These are phyloP conservation scores for Cantharis rufa DNA, from an alignment of 2,888 invertebrate species.

Conservation along the genomic window DNA sequence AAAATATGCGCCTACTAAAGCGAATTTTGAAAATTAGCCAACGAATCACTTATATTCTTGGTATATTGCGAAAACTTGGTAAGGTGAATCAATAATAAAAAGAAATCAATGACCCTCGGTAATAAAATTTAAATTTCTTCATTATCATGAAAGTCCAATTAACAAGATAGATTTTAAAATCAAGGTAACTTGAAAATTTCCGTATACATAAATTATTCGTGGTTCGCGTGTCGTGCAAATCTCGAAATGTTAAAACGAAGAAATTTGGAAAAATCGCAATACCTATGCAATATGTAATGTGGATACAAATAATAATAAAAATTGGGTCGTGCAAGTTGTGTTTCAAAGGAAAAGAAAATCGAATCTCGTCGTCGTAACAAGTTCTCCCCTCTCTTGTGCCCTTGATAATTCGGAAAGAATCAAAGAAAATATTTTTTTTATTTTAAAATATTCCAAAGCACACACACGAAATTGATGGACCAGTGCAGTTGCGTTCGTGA, in stretches of 20 bases:
- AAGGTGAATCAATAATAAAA: constrained; percentile 8
- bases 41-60: background rate
- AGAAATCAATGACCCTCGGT: background rate
- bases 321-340: background rate
- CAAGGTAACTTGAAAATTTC: background rate
- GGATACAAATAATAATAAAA: background rate
- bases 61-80: background rate
- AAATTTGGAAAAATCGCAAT: background rate
- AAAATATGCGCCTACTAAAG: background rate
- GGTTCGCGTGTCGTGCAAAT: background rate
- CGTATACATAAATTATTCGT: background rate
- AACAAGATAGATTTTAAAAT: background rate
- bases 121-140: background rate
- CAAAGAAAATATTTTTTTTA: background rate
- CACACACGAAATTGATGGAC: background rate
- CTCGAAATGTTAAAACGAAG: background rate
- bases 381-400: background rate
- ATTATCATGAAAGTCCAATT: background rate
- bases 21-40: background rate
- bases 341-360: background rate
- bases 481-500: background rate
- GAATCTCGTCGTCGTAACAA: background rate
- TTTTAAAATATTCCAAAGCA: background rate
- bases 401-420: background rate
- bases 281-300: background rate